These are phyloP conservation scores for Eubasilissa splendida DNA, from an alignment of 2,888 invertebrate species.

Conservation along the genomic window DNA sequence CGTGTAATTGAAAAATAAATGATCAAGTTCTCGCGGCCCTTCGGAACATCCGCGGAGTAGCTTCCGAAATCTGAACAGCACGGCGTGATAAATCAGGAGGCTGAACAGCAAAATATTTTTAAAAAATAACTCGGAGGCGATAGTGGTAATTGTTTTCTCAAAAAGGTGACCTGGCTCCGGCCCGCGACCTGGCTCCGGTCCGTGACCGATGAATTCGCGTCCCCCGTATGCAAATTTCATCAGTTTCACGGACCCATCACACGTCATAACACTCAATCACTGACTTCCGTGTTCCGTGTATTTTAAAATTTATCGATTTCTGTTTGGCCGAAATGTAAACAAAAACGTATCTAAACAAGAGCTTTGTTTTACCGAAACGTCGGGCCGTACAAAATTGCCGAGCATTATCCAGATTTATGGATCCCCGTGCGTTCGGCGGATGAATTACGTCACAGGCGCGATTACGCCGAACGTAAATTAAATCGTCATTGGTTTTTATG, in stretches of 20 bases:
- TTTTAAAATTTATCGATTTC: constrained; percentile 32
- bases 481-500: constrained; percentile 53
- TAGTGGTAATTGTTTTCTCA: too few relatives aligned
- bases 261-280: constrained; percentile 28
- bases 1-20: too few relatives aligned
- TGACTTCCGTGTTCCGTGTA: constrained; percentile 3
- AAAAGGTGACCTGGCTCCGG: too few relatives aligned
- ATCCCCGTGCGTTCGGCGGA: constrained; percentile 47
- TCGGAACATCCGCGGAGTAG: too few relatives aligned
- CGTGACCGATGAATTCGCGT: neutral
- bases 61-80: too few relatives aligned
- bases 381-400: constrained; percentile 35
- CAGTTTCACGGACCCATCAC: constrained; percentile 1
- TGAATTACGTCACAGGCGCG: constrained; percentile 44
- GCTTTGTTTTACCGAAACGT: constrained; percentile 28
- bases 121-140: too few relatives aligned
- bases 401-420: constrained; percentile 51
- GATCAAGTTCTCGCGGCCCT: too few relatives aligned
- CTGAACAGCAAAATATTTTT: too few relatives aligned
- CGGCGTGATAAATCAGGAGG: too few relatives aligned
- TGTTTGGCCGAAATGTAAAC: constrained; percentile 31
- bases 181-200: neutral
- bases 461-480: constrained; percentile 52
- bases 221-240: neutral
- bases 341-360: constrained; percentile 40